Evolutionary conservation across 2,797 vertebrate species (phyloP).

Genomic region (Arctocebus calabarensis): DNA sequence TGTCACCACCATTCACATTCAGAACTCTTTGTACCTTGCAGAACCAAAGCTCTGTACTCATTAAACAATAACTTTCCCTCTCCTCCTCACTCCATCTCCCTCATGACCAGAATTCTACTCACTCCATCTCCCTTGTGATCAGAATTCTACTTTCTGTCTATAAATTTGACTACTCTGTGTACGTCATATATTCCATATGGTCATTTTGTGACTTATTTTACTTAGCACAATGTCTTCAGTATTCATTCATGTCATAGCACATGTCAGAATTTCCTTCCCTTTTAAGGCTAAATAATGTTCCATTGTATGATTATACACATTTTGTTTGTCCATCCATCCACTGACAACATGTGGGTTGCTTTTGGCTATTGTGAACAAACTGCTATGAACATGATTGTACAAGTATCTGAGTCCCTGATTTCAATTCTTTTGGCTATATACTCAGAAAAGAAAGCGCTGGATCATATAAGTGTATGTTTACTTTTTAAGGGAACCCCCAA

Average conservation of each 20-base stretch:
- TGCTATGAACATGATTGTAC: neutral
- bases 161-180: neutral
- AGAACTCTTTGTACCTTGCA: neutral
- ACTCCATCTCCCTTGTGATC: neutral
- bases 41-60: neutral
- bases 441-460: neutral
- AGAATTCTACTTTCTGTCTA: neutral
- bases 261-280: neutral
- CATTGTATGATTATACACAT: neutral
- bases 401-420: neutral
- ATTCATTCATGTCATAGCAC: neutral
- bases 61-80: neutral
- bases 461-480: neutral
- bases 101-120: neutral
- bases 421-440: neutral
- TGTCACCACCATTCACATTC: neutral
- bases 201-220: conserved; percentile 36
- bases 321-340: neutral
- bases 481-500: conserved; percentile 4
- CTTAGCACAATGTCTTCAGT: neutral
- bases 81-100: neutral
- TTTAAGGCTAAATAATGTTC: neutral
- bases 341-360: neutral
- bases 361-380: neutral
- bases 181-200: neutral